A percentile compares a stretch with the other conserved stretches of the same genome.
Conservation (phyloP, 2,888 invertebrate species). For the Orchestes rusci region DNA sequence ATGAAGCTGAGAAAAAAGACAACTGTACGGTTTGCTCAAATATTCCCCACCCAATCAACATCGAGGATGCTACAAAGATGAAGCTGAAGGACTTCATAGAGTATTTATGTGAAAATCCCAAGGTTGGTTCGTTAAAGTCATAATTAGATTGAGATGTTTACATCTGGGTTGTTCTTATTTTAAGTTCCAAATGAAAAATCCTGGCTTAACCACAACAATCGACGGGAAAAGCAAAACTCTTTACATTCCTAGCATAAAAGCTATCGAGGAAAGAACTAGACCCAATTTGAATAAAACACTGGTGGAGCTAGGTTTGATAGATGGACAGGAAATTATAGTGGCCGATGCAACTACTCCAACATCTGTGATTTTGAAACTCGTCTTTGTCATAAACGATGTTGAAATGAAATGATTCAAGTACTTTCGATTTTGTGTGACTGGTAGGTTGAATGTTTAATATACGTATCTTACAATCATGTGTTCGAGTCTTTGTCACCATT, state of each 20-base stretch:
- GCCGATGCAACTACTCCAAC: constrained; percentile 88
- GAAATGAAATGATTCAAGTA: constrained; percentile 34
- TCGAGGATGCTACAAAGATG: constrained; percentile 56
- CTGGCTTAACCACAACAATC: constrained; percentile 74
- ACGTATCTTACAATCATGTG: too few relatives aligned
- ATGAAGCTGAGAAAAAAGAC: constrained; percentile 79
- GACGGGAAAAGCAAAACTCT: constrained; percentile 84
- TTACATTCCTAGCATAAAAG: constrained; percentile 87
- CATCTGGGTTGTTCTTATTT: neutral
- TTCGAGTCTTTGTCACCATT: too few relatives aligned
- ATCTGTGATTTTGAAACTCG: constrained; percentile 68
- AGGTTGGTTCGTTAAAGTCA: constrained; percentile 28
- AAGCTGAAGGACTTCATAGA: constrained; percentile 78
- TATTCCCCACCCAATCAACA: constrained; percentile 54
- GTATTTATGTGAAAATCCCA: constrained; percentile 64
- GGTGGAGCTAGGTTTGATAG: constrained; percentile 72
- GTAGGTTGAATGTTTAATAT: too few relatives aligned
- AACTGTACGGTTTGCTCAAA: constrained; percentile 88
- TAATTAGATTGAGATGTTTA: neutral
- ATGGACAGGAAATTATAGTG: constrained; percentile 83
- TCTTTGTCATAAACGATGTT: constrained; percentile 48
- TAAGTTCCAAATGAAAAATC: constrained; percentile 82
- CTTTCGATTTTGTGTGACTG: neutral
- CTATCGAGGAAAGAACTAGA: constrained; percentile 84
- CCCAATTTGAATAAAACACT: constrained; percentile 84